Conservation (phyloP, 2,113 vertebrate species). For the Gallinago jamesoni region DNA sequence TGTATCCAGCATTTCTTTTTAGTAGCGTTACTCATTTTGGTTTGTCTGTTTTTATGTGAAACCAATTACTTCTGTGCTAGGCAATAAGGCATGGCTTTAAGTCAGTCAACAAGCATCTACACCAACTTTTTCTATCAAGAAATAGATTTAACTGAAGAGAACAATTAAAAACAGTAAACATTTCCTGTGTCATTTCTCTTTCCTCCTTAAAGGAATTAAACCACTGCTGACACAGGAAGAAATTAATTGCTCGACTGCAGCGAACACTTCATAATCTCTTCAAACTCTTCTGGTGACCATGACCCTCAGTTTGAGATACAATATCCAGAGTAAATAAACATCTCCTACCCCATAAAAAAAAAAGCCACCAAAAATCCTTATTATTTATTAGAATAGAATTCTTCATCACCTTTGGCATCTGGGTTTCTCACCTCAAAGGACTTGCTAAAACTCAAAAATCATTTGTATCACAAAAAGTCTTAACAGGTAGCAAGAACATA, state of each 20-base stretch:
- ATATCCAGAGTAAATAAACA: not conserved
- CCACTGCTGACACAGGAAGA: not conserved
- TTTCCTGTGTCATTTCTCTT: not conserved
- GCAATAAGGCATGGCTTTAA: not conserved
- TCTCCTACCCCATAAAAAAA: not conserved
- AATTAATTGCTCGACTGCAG: not conserved
- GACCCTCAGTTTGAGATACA: not conserved
- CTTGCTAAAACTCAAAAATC: not conserved
- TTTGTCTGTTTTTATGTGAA: not conserved
- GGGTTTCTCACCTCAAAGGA: not conserved
- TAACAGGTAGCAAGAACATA: not conserved
- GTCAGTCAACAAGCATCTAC: accelerated
- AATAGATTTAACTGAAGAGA: not conserved
- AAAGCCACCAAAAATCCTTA: not conserved
- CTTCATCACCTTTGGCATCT: not conserved
- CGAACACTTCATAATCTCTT: not conserved
- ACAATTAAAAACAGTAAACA: not conserved
- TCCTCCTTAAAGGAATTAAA: not conserved
- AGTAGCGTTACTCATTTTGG: not conserved
- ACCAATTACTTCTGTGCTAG: not conserved
- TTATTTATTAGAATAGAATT: not conserved
- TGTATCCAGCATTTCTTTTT: not conserved
- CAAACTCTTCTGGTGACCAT: not conserved
- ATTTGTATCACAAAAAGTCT: not conserved
- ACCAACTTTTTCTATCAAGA: not conserved